Evolutionary conservation across 2,888 invertebrate genomes (phyloP).

Genomic region (Dynastes hyllus): DNA sequence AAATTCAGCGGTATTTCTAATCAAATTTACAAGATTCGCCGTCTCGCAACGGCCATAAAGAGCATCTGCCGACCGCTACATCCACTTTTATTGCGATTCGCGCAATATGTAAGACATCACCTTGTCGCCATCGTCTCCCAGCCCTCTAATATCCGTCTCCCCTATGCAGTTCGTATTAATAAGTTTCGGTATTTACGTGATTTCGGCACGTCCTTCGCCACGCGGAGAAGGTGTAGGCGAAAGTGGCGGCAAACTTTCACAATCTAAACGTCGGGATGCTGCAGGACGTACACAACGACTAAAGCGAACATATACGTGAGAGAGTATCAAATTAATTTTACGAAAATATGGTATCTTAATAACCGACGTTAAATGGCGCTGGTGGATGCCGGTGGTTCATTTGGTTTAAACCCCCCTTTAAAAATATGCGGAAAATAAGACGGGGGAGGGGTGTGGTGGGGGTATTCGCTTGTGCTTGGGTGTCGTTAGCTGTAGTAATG

Average conservation of each 20-base stretch:
- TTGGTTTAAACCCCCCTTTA: slow-evolving; percentile 32
- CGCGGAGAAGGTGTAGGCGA: not conserved
- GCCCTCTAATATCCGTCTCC: slow-evolving; percentile 51
- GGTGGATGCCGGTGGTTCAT: slow-evolving; percentile 11
- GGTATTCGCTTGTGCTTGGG: not conserved
- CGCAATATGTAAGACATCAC: slow-evolving; percentile 60
- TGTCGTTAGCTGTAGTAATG: too few species aligned
- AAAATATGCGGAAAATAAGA: slow-evolving; percentile 21
- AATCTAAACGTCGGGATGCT: slow-evolving; percentile 19
- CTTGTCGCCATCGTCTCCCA: slow-evolving; percentile 11
- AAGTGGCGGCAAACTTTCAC: slow-evolving; percentile 29
- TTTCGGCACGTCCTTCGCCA: slow-evolving; percentile 9
- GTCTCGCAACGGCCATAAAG: slow-evolving; percentile 56
- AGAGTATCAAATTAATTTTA: slow-evolving; percentile 40
- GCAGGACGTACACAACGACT: not conserved
- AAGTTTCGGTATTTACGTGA: slow-evolving; percentile 53
- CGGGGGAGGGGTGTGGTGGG: not conserved
- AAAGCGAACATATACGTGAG: slow-evolving; percentile 15
- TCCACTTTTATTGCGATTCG: slow-evolving; percentile 59
- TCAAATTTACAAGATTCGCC: slow-evolving; percentile 51
- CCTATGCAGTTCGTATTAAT: slow-evolving; percentile 59
- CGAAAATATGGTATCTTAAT: slow-evolving; percentile 43
- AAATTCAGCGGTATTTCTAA: slow-evolving; percentile 51
- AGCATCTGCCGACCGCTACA: slow-evolving; percentile 58
- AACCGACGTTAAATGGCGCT: slow-evolving; percentile 27